Evolutionary conservation across 2,113 vertebrate genomes (phyloP).

Genomic region (Ginglymostoma cirratum): DNA sequence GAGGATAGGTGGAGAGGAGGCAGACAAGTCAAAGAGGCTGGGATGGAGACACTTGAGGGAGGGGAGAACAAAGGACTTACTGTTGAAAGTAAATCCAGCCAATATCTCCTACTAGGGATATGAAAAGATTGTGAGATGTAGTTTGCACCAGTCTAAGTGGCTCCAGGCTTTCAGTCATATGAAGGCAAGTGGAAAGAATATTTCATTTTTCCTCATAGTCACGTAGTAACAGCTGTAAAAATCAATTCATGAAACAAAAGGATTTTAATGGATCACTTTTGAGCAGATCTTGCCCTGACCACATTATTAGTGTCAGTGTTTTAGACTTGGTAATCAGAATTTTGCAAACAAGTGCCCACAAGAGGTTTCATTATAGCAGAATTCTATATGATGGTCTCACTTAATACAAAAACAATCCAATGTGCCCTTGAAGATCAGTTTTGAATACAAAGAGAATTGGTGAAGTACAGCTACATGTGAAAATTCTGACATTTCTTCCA

Average conservation of each 20-base stretch:
- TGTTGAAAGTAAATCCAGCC: background rate
- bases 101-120: background rate
- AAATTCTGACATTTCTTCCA: background rate
- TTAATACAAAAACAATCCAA: background rate
- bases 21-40: too few relatives aligned
- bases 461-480: background rate
- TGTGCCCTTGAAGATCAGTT: background rate
- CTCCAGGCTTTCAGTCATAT: background rate
- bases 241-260: constrained; percentile 20
- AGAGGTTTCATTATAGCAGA: constrained; percentile 7
- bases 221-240: background rate
- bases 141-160: background rate
- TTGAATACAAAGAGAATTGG: background rate
- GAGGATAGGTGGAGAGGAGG: too few relatives aligned
- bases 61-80: background rate
- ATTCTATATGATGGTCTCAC: background rate
- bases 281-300: background rate
- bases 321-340: constrained; percentile 25
- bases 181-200: background rate
- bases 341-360: constrained; percentile 23
- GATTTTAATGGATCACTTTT: constrained; percentile 12
- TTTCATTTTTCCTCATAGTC: background rate
- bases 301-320: constrained; percentile 27
- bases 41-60: background rate
- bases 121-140: background rate